A percentile compares a stretch with the other conserved stretches of the same genome.
phyloP scores from a whole-genome alignment of 2,888 invertebrate genomes.

The Physocephala rufipes region DNA sequence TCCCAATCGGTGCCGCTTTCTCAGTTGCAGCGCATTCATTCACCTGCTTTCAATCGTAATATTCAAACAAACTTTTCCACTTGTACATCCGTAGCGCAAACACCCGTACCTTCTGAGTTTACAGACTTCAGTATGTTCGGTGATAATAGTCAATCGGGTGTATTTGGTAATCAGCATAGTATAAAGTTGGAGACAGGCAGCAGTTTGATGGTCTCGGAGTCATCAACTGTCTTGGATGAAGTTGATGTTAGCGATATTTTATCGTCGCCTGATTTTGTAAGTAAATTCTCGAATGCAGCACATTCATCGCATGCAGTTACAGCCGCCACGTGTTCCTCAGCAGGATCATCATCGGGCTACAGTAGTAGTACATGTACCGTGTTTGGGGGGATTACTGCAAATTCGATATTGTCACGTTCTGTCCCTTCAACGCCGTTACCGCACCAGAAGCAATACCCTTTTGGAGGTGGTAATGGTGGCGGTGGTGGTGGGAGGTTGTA shows the following conservation, averaged over 20 bases:
- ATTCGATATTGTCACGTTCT: constrained; percentile 69
- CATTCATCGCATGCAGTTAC: constrained; percentile 47
- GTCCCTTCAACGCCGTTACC: constrained; percentile 77
- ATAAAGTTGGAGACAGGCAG: constrained; percentile 48
- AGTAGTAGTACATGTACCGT: constrained; percentile 54
- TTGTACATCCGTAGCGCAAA: constrained; percentile 74
- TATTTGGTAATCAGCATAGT: not conserved
- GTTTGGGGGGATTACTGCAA: constrained; percentile 41
- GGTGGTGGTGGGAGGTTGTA: constrained; percentile 35
- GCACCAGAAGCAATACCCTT: constrained; percentile 54
- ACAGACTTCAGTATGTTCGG: constrained; percentile 71
- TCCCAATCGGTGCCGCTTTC: constrained; percentile 83
- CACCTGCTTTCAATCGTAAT: constrained; percentile 57
- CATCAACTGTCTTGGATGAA: constrained; percentile 47
- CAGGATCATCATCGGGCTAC: constrained; percentile 60
- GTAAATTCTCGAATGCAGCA: constrained; percentile 54
- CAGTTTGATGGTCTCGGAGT: constrained; percentile 49
- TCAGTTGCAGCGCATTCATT: constrained; percentile 56
- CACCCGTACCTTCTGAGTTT: constrained; percentile 77
- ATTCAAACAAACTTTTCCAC: constrained; percentile 64
- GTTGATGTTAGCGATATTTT: constrained; percentile 58
- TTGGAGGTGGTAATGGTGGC: constrained; percentile 39
- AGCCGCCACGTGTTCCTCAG: constrained; percentile 58
- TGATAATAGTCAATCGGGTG: constrained; percentile 56
- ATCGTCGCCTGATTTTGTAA: constrained; percentile 57